Conservation (phyloP, 2,113 vertebrate species). For the Anseranas semipalmata region DNA sequence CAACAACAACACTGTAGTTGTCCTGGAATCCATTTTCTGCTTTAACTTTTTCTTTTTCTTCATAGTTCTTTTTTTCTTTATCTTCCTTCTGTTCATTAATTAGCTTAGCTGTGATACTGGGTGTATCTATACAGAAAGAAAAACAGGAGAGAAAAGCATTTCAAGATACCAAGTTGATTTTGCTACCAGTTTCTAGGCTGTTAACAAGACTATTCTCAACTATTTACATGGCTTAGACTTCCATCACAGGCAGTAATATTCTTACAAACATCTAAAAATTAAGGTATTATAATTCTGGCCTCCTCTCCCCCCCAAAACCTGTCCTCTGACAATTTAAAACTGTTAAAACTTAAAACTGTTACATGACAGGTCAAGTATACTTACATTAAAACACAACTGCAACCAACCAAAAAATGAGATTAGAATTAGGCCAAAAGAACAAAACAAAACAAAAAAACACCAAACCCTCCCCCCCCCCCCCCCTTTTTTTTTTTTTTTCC, state of each 20-base stretch:
- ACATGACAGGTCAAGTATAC: neutral
- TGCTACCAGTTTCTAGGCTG: neutral
- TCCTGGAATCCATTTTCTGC: constrained; percentile 97
- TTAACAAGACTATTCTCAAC: neutral
- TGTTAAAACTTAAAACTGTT: neutral
- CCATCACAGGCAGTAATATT: neutral
- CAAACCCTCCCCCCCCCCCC: too few species aligned
- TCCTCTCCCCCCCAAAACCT: neutral
- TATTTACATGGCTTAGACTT: neutral
- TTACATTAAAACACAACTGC: neutral
- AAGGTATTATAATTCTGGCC: neutral
- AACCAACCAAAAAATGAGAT: neutral
- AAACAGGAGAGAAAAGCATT: neutral
- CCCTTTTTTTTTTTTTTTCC: too few species aligned
- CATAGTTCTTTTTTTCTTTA: constrained; percentile 99
- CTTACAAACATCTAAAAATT: neutral
- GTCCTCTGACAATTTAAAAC: neutral
- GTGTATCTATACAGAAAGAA: constrained; percentile 85
- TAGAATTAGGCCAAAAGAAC: neutral
- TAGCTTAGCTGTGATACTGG: constrained; percentile 97
- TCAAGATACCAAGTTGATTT: neutral
- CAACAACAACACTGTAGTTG: constrained; percentile 98
- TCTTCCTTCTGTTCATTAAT: constrained; percentile 99
- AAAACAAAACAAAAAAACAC: neutral
- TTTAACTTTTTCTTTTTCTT: constrained; percentile 99